Base-by-base conservation (phyloP, 2,888 invertebrate species). In the Rhamphomyia laevipes region DNA sequence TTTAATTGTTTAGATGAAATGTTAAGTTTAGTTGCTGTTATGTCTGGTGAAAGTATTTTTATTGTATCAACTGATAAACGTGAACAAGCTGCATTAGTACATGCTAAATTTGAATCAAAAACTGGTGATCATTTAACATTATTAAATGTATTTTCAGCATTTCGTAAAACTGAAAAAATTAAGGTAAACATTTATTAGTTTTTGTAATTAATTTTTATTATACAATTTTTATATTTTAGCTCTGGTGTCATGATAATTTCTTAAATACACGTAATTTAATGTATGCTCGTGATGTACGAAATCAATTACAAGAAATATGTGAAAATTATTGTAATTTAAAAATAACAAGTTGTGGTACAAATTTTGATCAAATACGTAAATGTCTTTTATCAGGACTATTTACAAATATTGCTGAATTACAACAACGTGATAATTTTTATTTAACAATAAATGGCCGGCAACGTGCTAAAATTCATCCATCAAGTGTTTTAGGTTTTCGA, bases 111-210 rank as follows among this genome's bases (percentile, higher is more conserved):
- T 66, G 68, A 80, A 49, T 87, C 92, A 0, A 77, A 82, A 17
- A 80, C 87, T 56, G 96, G 99, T 12, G 97, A 99, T 70, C 93
- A 93, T 64, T 74, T 96, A 41, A 94, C 91, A 2, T 73, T 93
- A 47, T 73, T 97, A 13, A 97, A 94, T 67, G 84, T 95, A 35
- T 95, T 79, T 66, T 81, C 82, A 61, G 85, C 82, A 5, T 95
- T 80, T 68, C 78, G 77, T 58, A 82, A 81, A 61, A 76, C 81
- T 0, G 78, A 81, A 4, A 76, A 81, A 53, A 81, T 81, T 60
- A 84, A 83, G 71, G 77, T 79, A 58, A 50, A 53, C 6, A 2
- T 4, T 12, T 30, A 1, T n/a, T 30, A n/a, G n/a, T n/a, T n/a
- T n/a, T n/a, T n/a, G 11, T 11, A 40, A 7, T 12, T 15, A 15